These are phyloP conservation scores for Periplaneta americana DNA, from an alignment of 1,140 invertebrate species.

Conservation along the genomic window DNA sequence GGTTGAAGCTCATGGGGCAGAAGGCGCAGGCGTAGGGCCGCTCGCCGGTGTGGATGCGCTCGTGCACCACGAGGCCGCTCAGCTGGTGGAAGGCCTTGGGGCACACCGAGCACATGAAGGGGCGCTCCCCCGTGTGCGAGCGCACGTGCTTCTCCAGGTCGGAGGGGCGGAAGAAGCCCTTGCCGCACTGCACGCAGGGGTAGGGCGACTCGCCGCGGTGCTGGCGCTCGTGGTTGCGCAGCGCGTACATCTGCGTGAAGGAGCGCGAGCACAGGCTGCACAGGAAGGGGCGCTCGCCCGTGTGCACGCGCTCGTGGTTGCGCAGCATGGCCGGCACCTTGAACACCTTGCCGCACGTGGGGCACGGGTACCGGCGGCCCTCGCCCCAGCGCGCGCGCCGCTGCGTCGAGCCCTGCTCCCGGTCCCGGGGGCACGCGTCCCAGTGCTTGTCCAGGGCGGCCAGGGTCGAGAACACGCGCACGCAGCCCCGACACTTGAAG, in stretches of 20 bases:
- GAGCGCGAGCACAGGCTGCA: conserved; percentile 43
- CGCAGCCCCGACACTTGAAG: background rate
- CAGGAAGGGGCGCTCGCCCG: conserved; percentile 42
- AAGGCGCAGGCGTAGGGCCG: background rate
- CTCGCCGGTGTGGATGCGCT: background rate
- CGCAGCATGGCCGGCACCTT: background rate
- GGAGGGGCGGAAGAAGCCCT: conserved; percentile 46
- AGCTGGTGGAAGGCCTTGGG: background rate
- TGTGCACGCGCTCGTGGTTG: conserved; percentile 35
- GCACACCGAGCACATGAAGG: conserved; percentile 59
- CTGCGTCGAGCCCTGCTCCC: background rate
- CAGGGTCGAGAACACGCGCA: background rate
- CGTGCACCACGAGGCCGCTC: background rate
- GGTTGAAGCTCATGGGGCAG: background rate
- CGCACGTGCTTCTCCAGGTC: conserved; percentile 56
- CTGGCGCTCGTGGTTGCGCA: conserved; percentile 25
- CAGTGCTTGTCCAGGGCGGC: background rate
- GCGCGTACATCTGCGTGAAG: conserved; percentile 41
- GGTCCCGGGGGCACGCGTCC: background rate
- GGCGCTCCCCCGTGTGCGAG: conserved; percentile 62
- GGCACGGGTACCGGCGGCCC: background rate
- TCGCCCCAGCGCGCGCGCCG: background rate
- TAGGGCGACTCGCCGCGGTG: conserved; percentile 33
- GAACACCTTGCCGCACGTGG: background rate
- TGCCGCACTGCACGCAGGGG: conserved; percentile 24